Conservation (phyloP, 2,888 invertebrate genomes). For the Noctua comes region DNA sequence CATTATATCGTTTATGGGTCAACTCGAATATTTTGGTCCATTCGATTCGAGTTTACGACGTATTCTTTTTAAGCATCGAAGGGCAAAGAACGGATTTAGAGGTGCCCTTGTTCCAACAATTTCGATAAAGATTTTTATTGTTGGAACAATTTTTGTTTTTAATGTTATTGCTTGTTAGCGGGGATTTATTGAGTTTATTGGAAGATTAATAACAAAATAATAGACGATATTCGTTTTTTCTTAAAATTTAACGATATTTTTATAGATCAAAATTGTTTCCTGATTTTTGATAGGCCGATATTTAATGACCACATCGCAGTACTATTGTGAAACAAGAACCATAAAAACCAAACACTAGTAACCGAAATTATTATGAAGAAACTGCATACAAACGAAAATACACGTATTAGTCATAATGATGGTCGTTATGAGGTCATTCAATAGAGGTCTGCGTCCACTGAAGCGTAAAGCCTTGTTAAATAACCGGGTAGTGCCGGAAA, state of each 20-base stretch:
- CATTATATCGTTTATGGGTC: slow-evolving; percentile 69
- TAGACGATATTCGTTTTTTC: slow-evolving; percentile 1
- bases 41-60: slow-evolving; percentile 57
- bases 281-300: background rate
- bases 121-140: slow-evolving; percentile 37
- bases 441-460: slow-evolving; percentile 38
- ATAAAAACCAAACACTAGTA: background rate
- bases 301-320: background rate
- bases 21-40: slow-evolving; percentile 54
- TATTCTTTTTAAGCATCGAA: slow-evolving; percentile 45
- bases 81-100: slow-evolving; percentile 53
- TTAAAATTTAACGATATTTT: slow-evolving; percentile 23
- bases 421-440: slow-evolving; percentile 38
- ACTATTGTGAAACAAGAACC: background rate
- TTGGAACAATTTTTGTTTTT: slow-evolving; percentile 22
- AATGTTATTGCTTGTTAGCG: slow-evolving; percentile 42
- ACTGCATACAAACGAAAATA: slow-evolving; percentile 27
- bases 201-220: slow-evolving; percentile 33
- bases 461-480: slow-evolving; percentile 54
- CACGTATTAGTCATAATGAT: slow-evolving; percentile 24
- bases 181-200: slow-evolving; percentile 28
- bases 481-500: slow-evolving; percentile 43
- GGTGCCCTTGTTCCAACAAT: slow-evolving; percentile 49
- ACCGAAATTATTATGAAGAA: slow-evolving; percentile 6
- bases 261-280: slow-evolving; percentile 16